Evolutionary conservation across 2,797 vertebrate species (phyloP).

Genomic region (Acanthornis magna): DNA sequence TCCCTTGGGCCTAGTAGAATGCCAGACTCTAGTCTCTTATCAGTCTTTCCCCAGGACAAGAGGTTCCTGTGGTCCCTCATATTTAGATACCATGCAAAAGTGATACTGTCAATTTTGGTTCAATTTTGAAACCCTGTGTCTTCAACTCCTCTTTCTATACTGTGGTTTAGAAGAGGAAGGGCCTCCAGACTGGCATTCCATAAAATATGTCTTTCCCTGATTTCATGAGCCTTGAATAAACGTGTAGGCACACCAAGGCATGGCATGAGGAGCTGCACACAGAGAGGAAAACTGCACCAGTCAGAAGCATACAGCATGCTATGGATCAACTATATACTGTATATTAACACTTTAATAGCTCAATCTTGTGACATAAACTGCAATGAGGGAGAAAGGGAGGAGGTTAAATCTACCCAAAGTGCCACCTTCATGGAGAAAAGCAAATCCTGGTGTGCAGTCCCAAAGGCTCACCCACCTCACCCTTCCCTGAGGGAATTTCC

Average conservation of each 20-base stretch:
- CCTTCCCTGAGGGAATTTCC: not conserved
- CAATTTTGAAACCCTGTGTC: not conserved
- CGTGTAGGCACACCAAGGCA: rapidly evolving
- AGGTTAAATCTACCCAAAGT: not conserved
- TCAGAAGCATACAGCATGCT: not conserved
- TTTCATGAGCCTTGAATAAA: not conserved
- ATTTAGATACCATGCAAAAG: not conserved
- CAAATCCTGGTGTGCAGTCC: not conserved
- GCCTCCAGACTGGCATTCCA: not conserved
- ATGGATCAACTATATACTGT: not conserved
- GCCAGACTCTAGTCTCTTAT: not conserved
- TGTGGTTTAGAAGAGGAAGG: not conserved
- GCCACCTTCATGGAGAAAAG: not conserved
- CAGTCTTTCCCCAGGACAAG: not conserved
- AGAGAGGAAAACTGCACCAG: not conserved
- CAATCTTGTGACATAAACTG: not conserved
- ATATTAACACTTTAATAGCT: not conserved
- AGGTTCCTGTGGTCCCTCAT: not conserved
- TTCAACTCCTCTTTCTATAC: not conserved
- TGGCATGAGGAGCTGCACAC: not conserved
- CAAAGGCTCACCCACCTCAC: not conserved
- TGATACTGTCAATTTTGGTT: not conserved
- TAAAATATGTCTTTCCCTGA: not conserved
- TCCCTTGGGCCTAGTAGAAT: constrained; percentile 4
- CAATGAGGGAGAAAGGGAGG: not conserved